Conservation (phyloP, 2,797 vertebrate genomes). For the Netta rufina region DNA sequence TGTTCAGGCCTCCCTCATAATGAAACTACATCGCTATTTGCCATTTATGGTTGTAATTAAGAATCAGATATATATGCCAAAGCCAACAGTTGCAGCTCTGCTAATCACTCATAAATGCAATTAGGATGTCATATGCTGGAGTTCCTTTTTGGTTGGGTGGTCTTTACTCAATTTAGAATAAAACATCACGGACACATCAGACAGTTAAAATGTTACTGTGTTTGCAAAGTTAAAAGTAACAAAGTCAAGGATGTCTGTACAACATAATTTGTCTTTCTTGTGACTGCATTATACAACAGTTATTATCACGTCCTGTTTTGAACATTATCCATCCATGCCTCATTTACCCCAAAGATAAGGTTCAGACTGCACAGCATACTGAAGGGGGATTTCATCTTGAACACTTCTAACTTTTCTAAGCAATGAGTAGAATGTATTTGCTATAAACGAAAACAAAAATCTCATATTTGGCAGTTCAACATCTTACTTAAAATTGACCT, state of each 20-base stretch:
- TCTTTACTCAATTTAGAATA: background rate
- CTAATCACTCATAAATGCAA: background rate
- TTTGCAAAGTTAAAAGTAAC: background rate
- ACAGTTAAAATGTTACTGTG: background rate
- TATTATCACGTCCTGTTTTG: background rate
- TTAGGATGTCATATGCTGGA: background rate
- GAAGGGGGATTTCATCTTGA: background rate
- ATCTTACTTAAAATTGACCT: background rate
- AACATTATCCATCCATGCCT: background rate
- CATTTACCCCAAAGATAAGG: background rate
- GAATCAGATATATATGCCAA: background rate
- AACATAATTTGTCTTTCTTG: background rate
- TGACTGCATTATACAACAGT: background rate
- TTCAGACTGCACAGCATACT: background rate
- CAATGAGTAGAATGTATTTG: background rate
- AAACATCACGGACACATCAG: background rate
- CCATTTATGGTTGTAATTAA: background rate
- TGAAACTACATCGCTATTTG: constrained; percentile 6
- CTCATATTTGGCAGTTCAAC: background rate
- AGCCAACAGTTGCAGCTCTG: background rate
- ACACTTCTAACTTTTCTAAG: background rate
- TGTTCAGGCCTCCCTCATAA: background rate
- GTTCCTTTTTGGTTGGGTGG: background rate
- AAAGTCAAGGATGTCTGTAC: background rate
- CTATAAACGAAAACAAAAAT: background rate